Base-by-base conservation (phyloP, 2,888 invertebrate genomes). In the Cosmia pyralina region DNA sequence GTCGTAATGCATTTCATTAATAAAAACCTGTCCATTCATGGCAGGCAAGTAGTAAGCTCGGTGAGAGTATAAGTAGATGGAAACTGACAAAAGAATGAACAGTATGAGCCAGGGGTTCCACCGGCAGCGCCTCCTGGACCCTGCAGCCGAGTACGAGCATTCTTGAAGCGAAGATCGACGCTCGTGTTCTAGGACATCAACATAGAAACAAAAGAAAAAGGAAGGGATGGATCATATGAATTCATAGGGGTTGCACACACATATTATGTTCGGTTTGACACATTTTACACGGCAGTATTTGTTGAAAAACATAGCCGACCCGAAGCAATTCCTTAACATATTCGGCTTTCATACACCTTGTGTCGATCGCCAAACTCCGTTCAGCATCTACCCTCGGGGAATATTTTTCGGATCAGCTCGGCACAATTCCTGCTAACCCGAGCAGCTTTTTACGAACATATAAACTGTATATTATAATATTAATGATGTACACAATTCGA, bases 111-210 rank as follows among this genome's bases (percentile, higher is more conserved):
- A 86, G n/a, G 79, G 72, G 17, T 83, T 85, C 64, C 84, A 84
- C 19, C 62, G 50, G 28, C 76, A 79, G 1, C 71, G 58, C 13
- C 72, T 62, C 17, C 72, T 63, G 6, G 34, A 13, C 15, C 69
- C 83, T 17, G 57, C 65, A 6, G 57, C 34, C 6, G 63, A 64
- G 0, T 88, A 85, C 0, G 88, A 64, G 58, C 81, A 86, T 53
- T 90, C 86, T 65, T 88, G 88, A 0, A 88, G 73, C 0, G 83
- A 81, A 11, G 69, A 59, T 0, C 73, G 78, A 0, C 83, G 79
- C 8, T 86, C 84, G 0, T 83, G 84, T 59, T 81, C 85, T 77
- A 53, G 52, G 3, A n/a, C 15, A 64, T 52, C 19, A 34, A n/a
- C 15, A n/a, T n/a, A 4, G 3, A 64, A 52, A 34, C 10, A 50